These are phyloP conservation scores for Nowickia ferox DNA, from an alignment of 2,888 invertebrate species.

Conservation along the genomic window DNA sequence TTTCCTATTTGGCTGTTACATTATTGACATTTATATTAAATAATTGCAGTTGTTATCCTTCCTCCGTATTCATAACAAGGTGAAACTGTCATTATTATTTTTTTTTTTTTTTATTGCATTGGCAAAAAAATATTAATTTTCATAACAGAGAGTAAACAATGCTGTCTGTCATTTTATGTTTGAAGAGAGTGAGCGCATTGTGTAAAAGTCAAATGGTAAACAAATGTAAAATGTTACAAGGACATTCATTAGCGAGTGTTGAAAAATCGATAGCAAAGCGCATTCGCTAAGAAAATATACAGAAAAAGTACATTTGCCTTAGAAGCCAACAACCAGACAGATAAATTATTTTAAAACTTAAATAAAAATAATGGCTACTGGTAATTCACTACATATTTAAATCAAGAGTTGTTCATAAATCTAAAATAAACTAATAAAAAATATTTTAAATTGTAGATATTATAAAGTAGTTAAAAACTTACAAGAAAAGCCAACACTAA, in stretches of 20 bases:
- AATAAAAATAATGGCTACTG: background rate
- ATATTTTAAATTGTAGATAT: background rate
- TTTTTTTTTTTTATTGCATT: conserved; percentile 16
- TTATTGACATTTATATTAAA: conserved; percentile 32
- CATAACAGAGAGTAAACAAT: conserved; percentile 50
- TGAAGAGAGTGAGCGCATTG: conserved; percentile 1
- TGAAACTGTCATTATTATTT: background rate
- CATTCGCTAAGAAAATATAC: conserved; percentile 44
- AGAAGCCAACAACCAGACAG: conserved; percentile 50
- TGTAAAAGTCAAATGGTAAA: conserved; percentile 51
- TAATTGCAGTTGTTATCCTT: conserved; percentile 32
- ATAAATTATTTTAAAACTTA: conserved; percentile 25
- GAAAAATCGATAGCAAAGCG: conserved; percentile 80
- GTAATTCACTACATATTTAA: background rate
- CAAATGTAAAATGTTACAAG: conserved; percentile 78
- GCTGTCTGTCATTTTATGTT: conserved; percentile 30
- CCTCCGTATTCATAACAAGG: conserved; percentile 47
- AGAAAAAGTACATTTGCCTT: conserved; percentile 40
- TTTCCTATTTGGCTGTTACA: background rate
- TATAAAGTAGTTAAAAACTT: conserved; percentile 2
- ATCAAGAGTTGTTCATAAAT: background rate
- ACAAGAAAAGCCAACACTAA: conserved; percentile 29
- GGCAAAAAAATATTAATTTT: conserved; percentile 57
- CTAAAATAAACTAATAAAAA: background rate
- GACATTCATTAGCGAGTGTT: conserved; percentile 74